Conservation (phyloP, 2,113 vertebrate genomes). For the Protomyctophum bolini region DNA sequence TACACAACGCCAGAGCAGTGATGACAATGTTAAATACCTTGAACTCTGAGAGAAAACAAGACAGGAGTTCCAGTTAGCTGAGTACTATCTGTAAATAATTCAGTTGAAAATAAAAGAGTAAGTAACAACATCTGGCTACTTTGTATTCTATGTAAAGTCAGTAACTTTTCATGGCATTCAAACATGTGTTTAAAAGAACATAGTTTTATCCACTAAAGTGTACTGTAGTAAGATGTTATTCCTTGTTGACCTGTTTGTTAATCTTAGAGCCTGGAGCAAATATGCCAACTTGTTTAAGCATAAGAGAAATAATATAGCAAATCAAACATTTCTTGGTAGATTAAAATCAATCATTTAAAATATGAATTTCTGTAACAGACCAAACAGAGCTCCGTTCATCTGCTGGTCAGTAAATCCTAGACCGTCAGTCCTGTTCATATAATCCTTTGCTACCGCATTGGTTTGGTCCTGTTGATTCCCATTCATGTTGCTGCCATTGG, state of each 20-base stretch:
- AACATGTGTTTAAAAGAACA: too few relatives aligned
- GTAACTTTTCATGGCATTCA: too few relatives aligned
- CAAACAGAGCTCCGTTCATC: slow-evolving; percentile 37
- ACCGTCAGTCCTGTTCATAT: slow-evolving; percentile 50
- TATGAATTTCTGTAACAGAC: slow-evolving; percentile 34
- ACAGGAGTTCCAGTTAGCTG: neutral
- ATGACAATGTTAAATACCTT: slow-evolving; percentile 70
- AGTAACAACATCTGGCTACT: too few relatives aligned
- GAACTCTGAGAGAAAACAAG: slow-evolving; percentile 56
- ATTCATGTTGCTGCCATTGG: slow-evolving; percentile 64
- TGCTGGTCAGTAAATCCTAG: slow-evolving; percentile 41
- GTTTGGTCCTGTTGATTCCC: slow-evolving; percentile 30
- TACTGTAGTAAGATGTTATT: too few relatives aligned
- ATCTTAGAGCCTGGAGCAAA: too few relatives aligned
- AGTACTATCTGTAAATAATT: neutral
- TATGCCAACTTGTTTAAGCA: too few relatives aligned
- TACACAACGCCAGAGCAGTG: slow-evolving; percentile 57
- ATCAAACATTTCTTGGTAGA: too few relatives aligned
- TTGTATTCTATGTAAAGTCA: too few relatives aligned
- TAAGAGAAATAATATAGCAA: too few relatives aligned
- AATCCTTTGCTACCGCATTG: slow-evolving; percentile 18
- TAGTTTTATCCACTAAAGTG: too few relatives aligned
- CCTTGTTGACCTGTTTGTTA: too few relatives aligned
- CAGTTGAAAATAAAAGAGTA: too few relatives aligned
- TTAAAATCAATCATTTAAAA: neutral